Conservation (phyloP, 2,888 invertebrate species). For the Unio delphinus region DNA sequence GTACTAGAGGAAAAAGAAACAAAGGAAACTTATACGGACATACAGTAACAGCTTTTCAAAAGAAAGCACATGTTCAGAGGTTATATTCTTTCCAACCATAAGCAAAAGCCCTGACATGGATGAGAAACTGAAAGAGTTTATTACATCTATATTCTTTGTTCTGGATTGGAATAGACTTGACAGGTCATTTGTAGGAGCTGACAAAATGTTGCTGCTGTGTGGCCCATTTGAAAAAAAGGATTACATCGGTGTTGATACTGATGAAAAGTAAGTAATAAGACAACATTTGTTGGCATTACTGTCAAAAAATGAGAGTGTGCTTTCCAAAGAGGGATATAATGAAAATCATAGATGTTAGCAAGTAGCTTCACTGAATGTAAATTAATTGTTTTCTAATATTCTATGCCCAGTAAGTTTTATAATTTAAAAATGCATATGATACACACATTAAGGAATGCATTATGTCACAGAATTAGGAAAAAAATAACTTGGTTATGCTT, state of each 20-base stretch:
- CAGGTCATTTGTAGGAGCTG: constrained; percentile 73
- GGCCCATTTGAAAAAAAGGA: constrained; percentile 97
- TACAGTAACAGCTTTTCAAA: constrained; percentile 51
- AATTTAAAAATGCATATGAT: too few species aligned
- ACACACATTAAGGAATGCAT: too few species aligned
- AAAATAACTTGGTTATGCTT: too few species aligned
- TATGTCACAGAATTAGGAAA: too few species aligned
- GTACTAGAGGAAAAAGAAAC: constrained; percentile 6
- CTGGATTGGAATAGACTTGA: constrained; percentile 89
- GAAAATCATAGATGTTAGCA: too few species aligned
- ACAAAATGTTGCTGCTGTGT: constrained; percentile 73
- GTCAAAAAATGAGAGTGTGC: too few species aligned
- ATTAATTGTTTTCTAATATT: too few species aligned
- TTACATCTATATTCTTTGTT: constrained; percentile 94
- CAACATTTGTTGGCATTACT: too few species aligned
- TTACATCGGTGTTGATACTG: constrained; percentile 93
- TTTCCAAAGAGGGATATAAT: too few species aligned
- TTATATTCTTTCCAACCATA: constrained; percentile 59
- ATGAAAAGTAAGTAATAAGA: constrained; percentile 73
- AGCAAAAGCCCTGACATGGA: constrained; percentile 58
- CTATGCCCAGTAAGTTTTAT: too few species aligned
- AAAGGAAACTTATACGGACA: constrained; percentile 15
- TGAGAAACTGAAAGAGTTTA: constrained; percentile 81
- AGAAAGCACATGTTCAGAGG: constrained; percentile 59
- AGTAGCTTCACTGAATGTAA: too few species aligned